These are phyloP conservation scores for Bambusicola thoracicus DNA, from an alignment of 2,113 vertebrate species.

Conservation along the genomic window DNA sequence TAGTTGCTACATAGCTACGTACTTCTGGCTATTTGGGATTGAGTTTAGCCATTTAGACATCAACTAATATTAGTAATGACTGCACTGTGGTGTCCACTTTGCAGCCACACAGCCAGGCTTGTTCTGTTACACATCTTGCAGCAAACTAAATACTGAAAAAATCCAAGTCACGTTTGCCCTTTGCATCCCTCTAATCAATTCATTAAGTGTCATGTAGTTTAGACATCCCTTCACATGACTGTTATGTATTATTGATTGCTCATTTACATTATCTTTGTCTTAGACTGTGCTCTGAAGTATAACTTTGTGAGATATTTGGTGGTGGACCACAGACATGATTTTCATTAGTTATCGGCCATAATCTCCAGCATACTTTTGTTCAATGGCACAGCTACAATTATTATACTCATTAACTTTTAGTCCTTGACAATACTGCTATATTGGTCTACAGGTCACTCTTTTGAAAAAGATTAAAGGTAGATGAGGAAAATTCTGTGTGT, in stretches of 20 bases:
- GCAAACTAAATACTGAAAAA: not conserved
- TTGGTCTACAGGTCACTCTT: not conserved
- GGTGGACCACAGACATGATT: not conserved
- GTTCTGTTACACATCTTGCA: not conserved
- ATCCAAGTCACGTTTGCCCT: not conserved
- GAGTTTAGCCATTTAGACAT: not conserved
- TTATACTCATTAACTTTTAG: not conserved
- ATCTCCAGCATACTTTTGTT: not conserved
- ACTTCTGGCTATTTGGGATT: not conserved
- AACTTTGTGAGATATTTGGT: not conserved
- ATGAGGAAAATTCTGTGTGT: not conserved
- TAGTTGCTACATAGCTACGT: not conserved
- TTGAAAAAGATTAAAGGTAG: not conserved
- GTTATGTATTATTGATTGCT: not conserved
- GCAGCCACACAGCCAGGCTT: not conserved
- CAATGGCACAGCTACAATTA: not conserved
- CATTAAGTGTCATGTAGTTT: not conserved
- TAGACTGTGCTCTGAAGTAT: not conserved
- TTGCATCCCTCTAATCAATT: not conserved
- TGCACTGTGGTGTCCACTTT: not conserved
- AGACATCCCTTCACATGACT: not conserved
- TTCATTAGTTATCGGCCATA: not conserved
- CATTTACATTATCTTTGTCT: not conserved
- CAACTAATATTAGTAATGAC: not conserved
- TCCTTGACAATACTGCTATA: not conserved